A percentile compares a stretch with the other conserved stretches of the same genome.
Conservation (phyloP, 2,888 invertebrate species). For the Rhingia campestris region DNA sequence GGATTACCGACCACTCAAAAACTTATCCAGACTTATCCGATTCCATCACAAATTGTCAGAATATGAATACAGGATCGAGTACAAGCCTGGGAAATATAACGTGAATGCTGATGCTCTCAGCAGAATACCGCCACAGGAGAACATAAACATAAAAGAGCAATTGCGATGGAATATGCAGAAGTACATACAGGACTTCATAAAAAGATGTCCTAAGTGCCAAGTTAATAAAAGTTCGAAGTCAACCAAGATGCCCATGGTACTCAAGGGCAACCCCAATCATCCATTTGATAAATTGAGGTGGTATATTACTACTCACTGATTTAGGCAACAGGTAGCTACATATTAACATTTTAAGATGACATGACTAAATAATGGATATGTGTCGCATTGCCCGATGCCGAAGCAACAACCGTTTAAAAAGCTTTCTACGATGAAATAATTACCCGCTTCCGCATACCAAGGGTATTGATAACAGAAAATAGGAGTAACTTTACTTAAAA, state of each 20-base stretch:
- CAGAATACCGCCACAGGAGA: background rate
- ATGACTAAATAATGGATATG: constrained; percentile 32
- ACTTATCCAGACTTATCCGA: constrained; percentile 1
- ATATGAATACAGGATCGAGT: too few relatives aligned
- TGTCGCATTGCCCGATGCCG: constrained; percentile 36
- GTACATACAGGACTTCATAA: constrained; percentile 17
- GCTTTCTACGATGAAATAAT: constrained; percentile 24
- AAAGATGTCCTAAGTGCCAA: constrained; percentile 16
- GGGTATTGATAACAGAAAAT: constrained; percentile 8
- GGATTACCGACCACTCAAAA: too few relatives aligned
- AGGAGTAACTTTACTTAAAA: background rate
- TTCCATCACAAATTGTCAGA: too few relatives aligned
- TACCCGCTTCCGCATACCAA: constrained; percentile 22
- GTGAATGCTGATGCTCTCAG: too few relatives aligned
- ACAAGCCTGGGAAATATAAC: too few relatives aligned
- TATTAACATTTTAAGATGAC: background rate
- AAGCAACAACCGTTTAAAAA: constrained; percentile 32
- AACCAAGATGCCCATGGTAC: constrained; percentile 29
- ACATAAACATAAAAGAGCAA: background rate
- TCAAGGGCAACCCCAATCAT: background rate
- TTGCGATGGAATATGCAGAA: background rate
- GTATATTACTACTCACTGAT: background rate
- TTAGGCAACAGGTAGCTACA: background rate
- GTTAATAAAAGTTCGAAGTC: constrained; percentile 15
- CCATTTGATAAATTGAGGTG: background rate